Evolutionary conservation across 2,888 invertebrate genomes (phyloP), one percentile per base, ranked within the genome.

Genomic region (Agrochola lychnidis): DNA sequence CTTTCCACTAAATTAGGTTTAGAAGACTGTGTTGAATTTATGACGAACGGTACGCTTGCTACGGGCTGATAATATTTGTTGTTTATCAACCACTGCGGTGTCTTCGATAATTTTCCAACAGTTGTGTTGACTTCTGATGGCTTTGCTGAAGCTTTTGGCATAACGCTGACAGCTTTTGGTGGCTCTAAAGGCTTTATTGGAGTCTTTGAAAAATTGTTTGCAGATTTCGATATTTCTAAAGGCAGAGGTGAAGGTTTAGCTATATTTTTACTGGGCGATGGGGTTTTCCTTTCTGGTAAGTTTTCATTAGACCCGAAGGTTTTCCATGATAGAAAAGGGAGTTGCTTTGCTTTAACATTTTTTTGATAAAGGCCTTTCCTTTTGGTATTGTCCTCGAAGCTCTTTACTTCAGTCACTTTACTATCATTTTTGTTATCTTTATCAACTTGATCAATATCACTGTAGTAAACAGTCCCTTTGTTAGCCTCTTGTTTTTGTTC

Each of bases 41-140:
- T 95, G 42, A 93, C 90, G 82, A 96, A 94, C 4, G 95, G 94
- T 12, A 95, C 94, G 78, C 94, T 94, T 69, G 94, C 92, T 87
- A 96, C 88, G 1, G 96, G 96, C 83, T 95, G 96, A 78, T 95
- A 96, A 84, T 96, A 96, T 83, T 95, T 90, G 73, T 96, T 96
- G 68, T 96, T 94, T 36, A 94, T 90, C 56, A 96, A 84, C 92
- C 94, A 95, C 82, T 93, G 91, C 9, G 96, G 95, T 12, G 93
- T 91, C 90, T 92, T 95, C 4, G 92, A 88, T 48, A 96, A 83
- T 79, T 91, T 95, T n/a, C 90, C 92, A 3, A 94, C 92, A 40
- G 87, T 76, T 81, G 90, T 90, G 4, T 81, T 66, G 4, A 76
- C 30, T 63, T 92, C 89, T n/a, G 85, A 36, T 16, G 89, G 74